A percentile compares a stretch with the other conserved stretches of the same genome.
phyloP scores from a whole-genome alignment of 2,797 vertebrate genomes.

The Hippoglossus hippoglossus region DNA sequence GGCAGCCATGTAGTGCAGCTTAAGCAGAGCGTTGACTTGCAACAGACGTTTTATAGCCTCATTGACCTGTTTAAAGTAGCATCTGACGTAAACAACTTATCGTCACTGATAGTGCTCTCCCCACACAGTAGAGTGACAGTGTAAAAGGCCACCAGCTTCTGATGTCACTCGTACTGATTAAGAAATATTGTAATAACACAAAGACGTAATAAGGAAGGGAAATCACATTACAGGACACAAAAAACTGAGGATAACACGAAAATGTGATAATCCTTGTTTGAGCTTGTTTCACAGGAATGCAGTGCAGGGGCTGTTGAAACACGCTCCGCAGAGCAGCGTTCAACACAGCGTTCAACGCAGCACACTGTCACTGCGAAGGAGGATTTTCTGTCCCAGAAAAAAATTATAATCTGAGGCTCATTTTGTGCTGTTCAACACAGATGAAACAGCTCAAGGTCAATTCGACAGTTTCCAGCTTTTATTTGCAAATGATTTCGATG shows the following conservation, averaged over 20 bases:
- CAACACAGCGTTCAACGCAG: neutral
- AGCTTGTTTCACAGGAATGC: constrained; percentile 76
- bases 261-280: constrained; percentile 51
- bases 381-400: constrained; percentile 16
- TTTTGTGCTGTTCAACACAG: neutral
- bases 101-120: constrained; percentile 7
- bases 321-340: constrained; percentile 32
- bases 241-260: neutral
- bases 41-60: constrained; percentile 49
- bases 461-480: constrained; percentile 28
- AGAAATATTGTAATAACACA: constrained; percentile 7
- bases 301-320: constrained; percentile 58
- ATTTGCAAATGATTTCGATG: constrained; percentile 28
- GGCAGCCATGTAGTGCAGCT: constrained; percentile 8
- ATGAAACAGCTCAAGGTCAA: constrained; percentile 14
- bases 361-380: constrained; percentile 14
- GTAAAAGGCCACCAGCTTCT: constrained; percentile 3
- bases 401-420: constrained; percentile 12
- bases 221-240: neutral
- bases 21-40: constrained; percentile 21
- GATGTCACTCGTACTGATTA: constrained; percentile 4
- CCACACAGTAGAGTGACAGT: neutral
- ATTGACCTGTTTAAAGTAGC: constrained; percentile 47
- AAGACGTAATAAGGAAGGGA: neutral
- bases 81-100: constrained; percentile 33